Evolutionary conservation across 2,797 vertebrate species (phyloP), one percentile per base, ranked within the genome.

Genomic region (Manis crassicaudata): DNA sequence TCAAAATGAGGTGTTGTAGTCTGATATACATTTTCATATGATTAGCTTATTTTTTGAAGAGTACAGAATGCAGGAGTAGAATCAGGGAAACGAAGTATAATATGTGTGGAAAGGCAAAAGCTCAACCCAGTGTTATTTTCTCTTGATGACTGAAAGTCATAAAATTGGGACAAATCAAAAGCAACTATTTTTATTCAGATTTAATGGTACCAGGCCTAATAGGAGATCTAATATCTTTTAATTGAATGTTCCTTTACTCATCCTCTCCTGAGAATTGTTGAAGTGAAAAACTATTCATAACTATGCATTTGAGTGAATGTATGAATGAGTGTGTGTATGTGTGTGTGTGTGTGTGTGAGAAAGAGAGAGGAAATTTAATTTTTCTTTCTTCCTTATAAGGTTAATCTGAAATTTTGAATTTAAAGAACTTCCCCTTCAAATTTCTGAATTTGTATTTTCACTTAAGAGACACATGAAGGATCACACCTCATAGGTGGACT

Each of bases 1-100:
- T 79, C 37, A 63, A 95, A 79, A 52, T 60, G 68, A 62, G 54
- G 40, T 43, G 25, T 10, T 88, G 8, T 37, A 62, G 58, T 82
- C 60, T 81, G 50, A 96, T 87, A 87, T 96, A 70, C 11, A 76
- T 94, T 92, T 96, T 92, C 40, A 17, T 82, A 29, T 62, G 77
- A 92, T 92, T 40, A n/a, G 7, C 91, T 17, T 88, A 75, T 21
- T 16, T 91, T 75, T 84, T 68, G 37, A 89, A 87, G 76, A 84
- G 62, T 50, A 52, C 3, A 89, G 29, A 93, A 70, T 37, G 6
- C 12, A 86, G 35, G 20, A 13, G 3, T 84, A 43, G 52, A 94
- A 37, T 80, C 27, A 54, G 40, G 43, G 52, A 93, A 93, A 63
- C 10, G 13, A 92, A 90, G 1, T 37, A 37, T 50, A 75, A 9